Evolutionary conservation across 2,797 vertebrate genomes (phyloP).

Genomic region (Schizopygopsis pylzovi): DNA sequence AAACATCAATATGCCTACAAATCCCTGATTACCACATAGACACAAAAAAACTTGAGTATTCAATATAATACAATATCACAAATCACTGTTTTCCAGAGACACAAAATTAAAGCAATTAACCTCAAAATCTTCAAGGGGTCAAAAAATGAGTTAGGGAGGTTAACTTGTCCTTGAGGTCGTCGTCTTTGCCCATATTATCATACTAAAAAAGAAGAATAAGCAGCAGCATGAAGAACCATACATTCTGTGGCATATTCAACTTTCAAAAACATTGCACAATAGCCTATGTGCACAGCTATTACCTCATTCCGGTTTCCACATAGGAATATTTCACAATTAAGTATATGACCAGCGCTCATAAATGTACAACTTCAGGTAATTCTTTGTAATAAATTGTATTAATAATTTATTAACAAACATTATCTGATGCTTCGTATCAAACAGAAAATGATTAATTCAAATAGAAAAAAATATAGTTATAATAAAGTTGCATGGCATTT

Average conservation of each 20-base stretch:
- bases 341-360: background rate
- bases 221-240: background rate
- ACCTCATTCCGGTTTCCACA: background rate
- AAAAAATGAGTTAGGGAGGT: background rate
- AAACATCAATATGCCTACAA: background rate
- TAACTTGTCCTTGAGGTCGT: background rate
- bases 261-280: background rate
- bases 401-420: background rate
- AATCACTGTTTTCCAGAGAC: background rate
- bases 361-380: background rate
- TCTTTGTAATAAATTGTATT: background rate
- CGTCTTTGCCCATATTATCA: background rate
- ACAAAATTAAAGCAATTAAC: background rate
- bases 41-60: background rate
- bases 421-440: background rate
- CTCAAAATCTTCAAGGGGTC: background rate
- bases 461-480: background rate
- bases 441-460: background rate
- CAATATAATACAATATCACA: background rate
- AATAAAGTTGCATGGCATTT: background rate
- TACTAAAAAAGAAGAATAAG: background rate
- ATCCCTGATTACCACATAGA: background rate
- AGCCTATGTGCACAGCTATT: background rate
- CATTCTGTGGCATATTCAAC: background rate
- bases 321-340: background rate